A percentile compares a stretch with the other conserved stretches of the same genome.
Evolutionary conservation across 1,140 invertebrate genomes (phyloP).

Genomic region (Pentalonia nigronervosa): DNA sequence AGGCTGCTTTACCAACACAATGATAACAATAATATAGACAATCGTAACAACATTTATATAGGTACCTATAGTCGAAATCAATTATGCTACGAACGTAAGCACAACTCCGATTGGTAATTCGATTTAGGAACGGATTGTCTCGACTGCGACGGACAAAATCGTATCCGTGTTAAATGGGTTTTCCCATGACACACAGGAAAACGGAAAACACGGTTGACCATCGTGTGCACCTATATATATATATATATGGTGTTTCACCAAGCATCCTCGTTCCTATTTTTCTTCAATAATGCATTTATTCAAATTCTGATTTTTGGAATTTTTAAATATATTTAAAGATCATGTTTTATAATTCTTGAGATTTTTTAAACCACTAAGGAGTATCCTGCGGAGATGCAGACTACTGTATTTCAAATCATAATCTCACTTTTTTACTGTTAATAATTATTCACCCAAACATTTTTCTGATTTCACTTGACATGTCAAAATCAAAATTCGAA

Average conservation of each 20-base stretch:
- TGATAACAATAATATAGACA: neutral
- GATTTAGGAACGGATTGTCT: neutral
- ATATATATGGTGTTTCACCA: neutral
- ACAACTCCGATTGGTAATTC: neutral
- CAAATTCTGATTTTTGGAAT: neutral
- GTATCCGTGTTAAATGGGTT: neutral
- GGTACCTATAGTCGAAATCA: neutral
- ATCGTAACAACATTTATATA: neutral
- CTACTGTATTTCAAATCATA: neutral
- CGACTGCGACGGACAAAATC: neutral
- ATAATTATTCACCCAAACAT: neutral
- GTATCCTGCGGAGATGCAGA: neutral
- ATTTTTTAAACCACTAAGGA: neutral
- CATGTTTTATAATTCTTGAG: neutral
- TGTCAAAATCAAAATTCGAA: neutral
- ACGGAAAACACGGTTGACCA: neutral
- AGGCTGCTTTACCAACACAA: neutral
- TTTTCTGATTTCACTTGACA: neutral
- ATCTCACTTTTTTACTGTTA: neutral
- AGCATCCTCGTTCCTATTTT: neutral
- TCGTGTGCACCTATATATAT: neutral
- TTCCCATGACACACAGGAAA: neutral
- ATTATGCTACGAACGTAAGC: neutral
- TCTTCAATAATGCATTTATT: neutral
- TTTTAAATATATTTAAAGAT: neutral